phyloP scores from a whole-genome alignment of 2,113 vertebrate species.

The Myrmophylax atrothorax region DNA sequence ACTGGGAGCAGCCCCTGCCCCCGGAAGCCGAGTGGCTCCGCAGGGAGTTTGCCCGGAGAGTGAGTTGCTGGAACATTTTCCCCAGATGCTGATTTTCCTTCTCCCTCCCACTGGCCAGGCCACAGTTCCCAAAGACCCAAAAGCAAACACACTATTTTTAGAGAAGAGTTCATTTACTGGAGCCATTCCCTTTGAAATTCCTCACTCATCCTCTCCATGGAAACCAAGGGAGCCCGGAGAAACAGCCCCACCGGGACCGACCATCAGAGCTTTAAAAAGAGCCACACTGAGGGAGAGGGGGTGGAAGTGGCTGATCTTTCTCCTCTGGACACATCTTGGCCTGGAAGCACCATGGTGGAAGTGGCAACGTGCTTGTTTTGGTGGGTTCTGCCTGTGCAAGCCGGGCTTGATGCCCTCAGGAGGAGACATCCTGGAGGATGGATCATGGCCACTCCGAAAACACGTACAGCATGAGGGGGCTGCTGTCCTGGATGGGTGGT shows the following conservation, averaged over 20 bases:
- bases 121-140: conserved; percentile 71
- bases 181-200: conserved; percentile 80
- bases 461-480: background rate
- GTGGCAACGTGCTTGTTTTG: rapidly evolving
- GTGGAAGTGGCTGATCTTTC: background rate
- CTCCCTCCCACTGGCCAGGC: conserved; percentile 36
- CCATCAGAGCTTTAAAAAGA: conserved; percentile 47
- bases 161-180: conserved; percentile 70
- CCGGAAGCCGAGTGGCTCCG: background rate
- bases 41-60: background rate
- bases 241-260: conserved; percentile 54
- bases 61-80: conserved; percentile 50
- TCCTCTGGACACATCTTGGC: background rate
- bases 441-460: background rate
- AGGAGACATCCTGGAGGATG: background rate
- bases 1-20: background rate
- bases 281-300: background rate
- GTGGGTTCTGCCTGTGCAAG: background rate
- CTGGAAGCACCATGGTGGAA: background rate
- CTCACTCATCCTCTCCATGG: conserved; percentile 75
- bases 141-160: conserved; percentile 75
- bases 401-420: background rate
- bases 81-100: conserved; percentile 7
- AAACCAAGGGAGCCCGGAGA: conserved; percentile 48
- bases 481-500: background rate